Evolutionary conservation across 1,140 invertebrate species (phyloP).

Genomic region (Zaprionus camerounensis): DNA sequence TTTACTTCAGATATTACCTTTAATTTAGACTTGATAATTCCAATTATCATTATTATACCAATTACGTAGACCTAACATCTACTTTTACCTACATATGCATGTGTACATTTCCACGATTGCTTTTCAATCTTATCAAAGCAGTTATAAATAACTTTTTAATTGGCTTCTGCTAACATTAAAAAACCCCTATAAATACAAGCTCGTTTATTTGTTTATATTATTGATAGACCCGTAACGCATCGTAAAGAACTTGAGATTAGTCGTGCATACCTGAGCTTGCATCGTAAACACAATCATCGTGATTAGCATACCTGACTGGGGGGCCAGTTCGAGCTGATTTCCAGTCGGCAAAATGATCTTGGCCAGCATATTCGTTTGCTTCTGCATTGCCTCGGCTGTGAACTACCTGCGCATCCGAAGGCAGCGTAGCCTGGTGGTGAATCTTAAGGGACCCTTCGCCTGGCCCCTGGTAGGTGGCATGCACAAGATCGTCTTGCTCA

Average conservation of each 20-base stretch:
- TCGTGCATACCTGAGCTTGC: not conserved
- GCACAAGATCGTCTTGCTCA: constrained; percentile 63
- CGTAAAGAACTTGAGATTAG: constrained; percentile 47
- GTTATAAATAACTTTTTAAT: not conserved
- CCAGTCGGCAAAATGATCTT: constrained; percentile 71
- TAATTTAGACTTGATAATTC: not conserved
- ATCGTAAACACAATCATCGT: not conserved
- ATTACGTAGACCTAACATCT: not conserved
- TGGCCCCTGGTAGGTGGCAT: constrained; percentile 63
- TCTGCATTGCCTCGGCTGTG: constrained; percentile 67
- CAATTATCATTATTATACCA: not conserved
- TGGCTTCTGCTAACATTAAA: not conserved
- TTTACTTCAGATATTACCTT: not conserved
- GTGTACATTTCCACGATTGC: not conserved
- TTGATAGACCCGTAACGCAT: not conserved
- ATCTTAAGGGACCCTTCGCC: constrained; percentile 65
- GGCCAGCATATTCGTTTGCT: constrained; percentile 66
- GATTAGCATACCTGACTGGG: constrained; percentile 38
- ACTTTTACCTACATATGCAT: not conserved
- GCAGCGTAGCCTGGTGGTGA: constrained; percentile 53
- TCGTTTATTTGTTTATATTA: not conserved
- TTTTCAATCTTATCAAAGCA: not conserved
- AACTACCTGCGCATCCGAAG: constrained; percentile 63
- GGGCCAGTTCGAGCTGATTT: not conserved
- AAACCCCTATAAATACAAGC: not conserved